Evolutionary conservation across 1,140 invertebrate species (phyloP).

Genomic region (Papilio glaucus): DNA sequence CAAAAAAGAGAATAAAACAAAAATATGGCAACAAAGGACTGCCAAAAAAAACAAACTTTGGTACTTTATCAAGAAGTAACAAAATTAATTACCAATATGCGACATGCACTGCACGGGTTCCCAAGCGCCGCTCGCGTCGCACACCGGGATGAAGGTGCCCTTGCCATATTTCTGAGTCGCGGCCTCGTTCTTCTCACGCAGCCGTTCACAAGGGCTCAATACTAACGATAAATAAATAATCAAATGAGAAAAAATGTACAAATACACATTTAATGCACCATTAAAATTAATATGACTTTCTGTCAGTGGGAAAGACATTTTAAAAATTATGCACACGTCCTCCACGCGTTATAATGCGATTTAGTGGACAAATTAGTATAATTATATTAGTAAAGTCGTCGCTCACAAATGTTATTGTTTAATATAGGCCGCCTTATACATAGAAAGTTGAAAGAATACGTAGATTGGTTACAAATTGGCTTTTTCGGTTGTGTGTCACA

Average conservation of each 20-base stretch:
- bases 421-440: no score
- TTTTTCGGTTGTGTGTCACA: no score
- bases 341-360: background rate
- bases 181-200: constrained; percentile 90
- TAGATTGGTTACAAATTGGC: no score
- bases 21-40: background rate
- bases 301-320: background rate
- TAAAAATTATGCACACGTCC: background rate
- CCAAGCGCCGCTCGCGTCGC: constrained; percentile 90
- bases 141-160: constrained; percentile 89
- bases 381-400: no score
- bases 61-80: background rate
- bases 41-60: background rate
- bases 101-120: constrained; percentile 92
- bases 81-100: constrained; percentile 84
- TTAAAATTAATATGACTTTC: background rate
- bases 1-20: background rate
- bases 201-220: constrained; percentile 90
- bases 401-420: no score
- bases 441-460: no score
- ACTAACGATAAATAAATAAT: constrained; percentile 68
- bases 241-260: background rate
- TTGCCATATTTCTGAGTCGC: constrained; percentile 88
- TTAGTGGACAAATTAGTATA: background rate
- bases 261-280: no score